A percentile compares a stretch with the other conserved stretches of the same genome.
Conservation (phyloP, 1,140 invertebrate genomes). For the Drosophila rhopaloa region DNA sequence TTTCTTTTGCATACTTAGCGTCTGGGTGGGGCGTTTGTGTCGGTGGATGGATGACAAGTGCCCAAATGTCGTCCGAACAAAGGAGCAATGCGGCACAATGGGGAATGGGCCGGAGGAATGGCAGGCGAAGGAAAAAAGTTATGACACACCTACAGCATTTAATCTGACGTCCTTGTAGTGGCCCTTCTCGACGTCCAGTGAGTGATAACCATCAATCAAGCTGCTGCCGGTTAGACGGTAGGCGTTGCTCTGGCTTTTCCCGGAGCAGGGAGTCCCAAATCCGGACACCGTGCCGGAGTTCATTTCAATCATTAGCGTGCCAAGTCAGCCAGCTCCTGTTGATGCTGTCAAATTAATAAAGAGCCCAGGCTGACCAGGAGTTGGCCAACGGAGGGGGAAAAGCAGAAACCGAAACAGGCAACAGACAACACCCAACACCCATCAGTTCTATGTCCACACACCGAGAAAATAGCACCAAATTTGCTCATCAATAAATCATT, state of each 20-base stretch:
- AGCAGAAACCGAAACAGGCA: constrained; percentile 8
- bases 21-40: constrained; percentile 35
- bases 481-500: neutral
- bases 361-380: constrained; percentile 48
- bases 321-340: constrained; percentile 64
- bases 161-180: constrained; percentile 68
- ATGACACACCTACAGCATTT: constrained; percentile 82
- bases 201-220: constrained; percentile 84
- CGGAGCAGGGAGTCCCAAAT: neutral
- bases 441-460: constrained; percentile 38
- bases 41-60: constrained; percentile 59
- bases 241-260: constrained; percentile 68
- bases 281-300: constrained; percentile 52
- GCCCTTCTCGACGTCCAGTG: constrained; percentile 53
- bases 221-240: constrained; percentile 58
- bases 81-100: constrained; percentile 67
- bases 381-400: constrained; percentile 19
- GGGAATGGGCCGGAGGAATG: constrained; percentile 1
- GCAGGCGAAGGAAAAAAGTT: constrained; percentile 51
- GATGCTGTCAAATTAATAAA: constrained; percentile 84
- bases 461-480: neutral
- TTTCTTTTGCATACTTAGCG: constrained; percentile 44
- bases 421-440: constrained; percentile 30
- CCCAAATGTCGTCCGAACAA: constrained; percentile 56
- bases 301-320: constrained; percentile 82